Evolutionary conservation across 2,113 vertebrate species (phyloP).

Genomic region (Anhinga anhinga): DNA sequence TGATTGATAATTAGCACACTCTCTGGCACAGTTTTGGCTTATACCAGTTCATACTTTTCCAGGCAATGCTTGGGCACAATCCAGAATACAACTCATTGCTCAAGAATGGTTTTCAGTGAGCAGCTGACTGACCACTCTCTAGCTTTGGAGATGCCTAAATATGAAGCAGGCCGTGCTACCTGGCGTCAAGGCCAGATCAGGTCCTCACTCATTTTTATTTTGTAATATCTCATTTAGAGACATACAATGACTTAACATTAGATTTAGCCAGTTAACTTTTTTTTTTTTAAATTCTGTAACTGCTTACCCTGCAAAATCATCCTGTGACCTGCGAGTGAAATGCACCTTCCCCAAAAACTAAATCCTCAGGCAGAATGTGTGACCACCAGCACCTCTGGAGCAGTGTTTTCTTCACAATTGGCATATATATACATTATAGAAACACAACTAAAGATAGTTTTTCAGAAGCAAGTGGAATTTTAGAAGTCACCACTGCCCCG

Average conservation of each 20-base stretch:
- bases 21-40: neutral
- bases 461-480: neutral
- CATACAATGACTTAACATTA: neutral
- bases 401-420: neutral
- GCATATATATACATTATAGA: neutral
- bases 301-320: neutral
- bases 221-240: neutral
- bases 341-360: neutral
- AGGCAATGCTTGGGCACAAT: neutral
- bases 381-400: neutral
- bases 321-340: neutral
- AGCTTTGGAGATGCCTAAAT: neutral
- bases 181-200: neutral
- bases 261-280: neutral
- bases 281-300: neutral
- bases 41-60: neutral
- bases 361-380: neutral
- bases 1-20: neutral
- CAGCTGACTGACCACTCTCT: neutral
- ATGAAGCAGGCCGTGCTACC: neutral
- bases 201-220: neutral
- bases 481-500: neutral
- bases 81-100: neutral
- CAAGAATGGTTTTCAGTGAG: neutral
- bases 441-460: neutral